Evolutionary conservation across 2,797 vertebrate species (phyloP).

Genomic region (Semaprochilodus insignis): DNA sequence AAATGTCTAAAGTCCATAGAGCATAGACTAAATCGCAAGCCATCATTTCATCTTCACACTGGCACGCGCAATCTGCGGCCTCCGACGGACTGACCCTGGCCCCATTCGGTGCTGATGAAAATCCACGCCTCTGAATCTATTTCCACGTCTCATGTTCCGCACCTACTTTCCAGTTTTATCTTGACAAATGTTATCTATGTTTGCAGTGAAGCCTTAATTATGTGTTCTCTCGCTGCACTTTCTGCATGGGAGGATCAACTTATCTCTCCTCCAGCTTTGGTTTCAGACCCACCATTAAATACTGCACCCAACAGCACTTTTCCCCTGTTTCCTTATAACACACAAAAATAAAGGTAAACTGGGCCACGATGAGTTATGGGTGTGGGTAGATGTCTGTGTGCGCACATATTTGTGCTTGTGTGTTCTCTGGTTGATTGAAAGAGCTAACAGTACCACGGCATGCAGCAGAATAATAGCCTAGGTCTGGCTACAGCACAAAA

Average conservation of each 20-base stretch:
- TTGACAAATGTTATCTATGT: slow-evolving; percentile 69
- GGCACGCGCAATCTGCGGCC: slow-evolving; percentile 56
- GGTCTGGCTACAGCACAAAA: neutral
- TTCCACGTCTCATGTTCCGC: slow-evolving; percentile 62
- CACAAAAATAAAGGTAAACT: slow-evolving; percentile 61
- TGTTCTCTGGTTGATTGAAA: slow-evolving; percentile 18
- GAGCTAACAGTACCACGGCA: neutral
- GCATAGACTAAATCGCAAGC: slow-evolving; percentile 40
- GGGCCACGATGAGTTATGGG: slow-evolving; percentile 53
- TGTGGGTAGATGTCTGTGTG: neutral
- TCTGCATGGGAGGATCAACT: slow-evolving; percentile 70
- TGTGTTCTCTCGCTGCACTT: slow-evolving; percentile 61
- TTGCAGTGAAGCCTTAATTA: slow-evolving; percentile 67
- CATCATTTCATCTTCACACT: slow-evolving; percentile 29
- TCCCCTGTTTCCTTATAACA: slow-evolving; percentile 55
- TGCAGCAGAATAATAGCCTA: slow-evolving; percentile 1
- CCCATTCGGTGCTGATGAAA: slow-evolving; percentile 63
- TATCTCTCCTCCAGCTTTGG: slow-evolving; percentile 69
- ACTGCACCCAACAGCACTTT: slow-evolving; percentile 71
- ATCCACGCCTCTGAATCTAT: slow-evolving; percentile 63
- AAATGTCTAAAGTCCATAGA: slow-evolving; percentile 20
- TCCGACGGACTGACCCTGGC: slow-evolving; percentile 44
- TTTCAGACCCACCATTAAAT: slow-evolving; percentile 63
- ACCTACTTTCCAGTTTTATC: slow-evolving; percentile 63
- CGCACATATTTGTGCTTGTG: slow-evolving; percentile 11